phyloP scores from a whole-genome alignment of 2,113 vertebrate species.

The Azemiops feae region DNA sequence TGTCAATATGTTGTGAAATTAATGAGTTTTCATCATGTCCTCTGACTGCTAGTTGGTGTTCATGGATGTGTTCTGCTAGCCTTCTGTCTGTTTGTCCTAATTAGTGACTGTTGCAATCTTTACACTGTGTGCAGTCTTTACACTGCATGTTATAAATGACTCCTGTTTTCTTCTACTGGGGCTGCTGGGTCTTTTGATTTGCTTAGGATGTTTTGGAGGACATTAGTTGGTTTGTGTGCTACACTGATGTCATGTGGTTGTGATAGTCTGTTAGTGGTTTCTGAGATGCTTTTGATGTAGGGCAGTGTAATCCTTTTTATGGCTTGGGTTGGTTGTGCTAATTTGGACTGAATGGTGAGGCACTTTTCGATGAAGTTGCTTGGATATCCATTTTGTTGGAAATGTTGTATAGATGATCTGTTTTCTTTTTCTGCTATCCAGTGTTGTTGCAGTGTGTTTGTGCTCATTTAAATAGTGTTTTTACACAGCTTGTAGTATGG shows the following conservation, averaged over 20 bases:
- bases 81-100: neutral
- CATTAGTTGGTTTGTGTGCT: too few relatives aligned
- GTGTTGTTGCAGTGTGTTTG: neutral
- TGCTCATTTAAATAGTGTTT: too few relatives aligned
- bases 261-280: too few relatives aligned
- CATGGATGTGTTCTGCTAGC: neutral
- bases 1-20: neutral
- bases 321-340: neutral
- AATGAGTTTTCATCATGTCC: neutral
- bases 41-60: neutral
- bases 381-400: neutral
- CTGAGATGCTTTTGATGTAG: too few relatives aligned
- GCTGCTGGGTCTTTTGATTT: neutral
- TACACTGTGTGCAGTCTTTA: neutral
- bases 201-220: too few relatives aligned
- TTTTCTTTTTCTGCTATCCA: neutral
- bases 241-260: too few relatives aligned
- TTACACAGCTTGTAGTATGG: neutral
- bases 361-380: neutral
- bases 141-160: neutral
- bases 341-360: neutral
- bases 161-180: neutral
- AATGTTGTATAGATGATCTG: neutral
- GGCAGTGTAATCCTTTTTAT: too few relatives aligned
- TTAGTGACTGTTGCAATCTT: neutral